Percentiles rank a stretch among this genome's conserved stretches.
Evolutionary conservation across 53 echinoderm and acorn worm genomes (phyloP).

Genomic region (Holothuria scabra): DNA sequence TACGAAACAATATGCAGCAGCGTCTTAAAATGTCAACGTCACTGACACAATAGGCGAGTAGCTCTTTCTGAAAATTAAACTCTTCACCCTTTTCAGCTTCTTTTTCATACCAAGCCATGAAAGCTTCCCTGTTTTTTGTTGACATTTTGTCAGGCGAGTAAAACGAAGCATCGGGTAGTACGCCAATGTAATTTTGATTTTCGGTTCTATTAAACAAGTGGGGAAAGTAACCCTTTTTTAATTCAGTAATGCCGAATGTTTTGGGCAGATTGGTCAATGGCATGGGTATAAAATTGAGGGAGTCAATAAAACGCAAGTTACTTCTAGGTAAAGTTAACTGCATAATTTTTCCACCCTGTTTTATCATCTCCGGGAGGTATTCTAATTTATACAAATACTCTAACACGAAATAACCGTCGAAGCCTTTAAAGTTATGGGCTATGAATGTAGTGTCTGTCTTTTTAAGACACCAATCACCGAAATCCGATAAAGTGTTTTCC

Average conservation of each 20-base stretch:
- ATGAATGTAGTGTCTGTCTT: constrained; percentile 21
- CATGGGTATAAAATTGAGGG: constrained; percentile 56
- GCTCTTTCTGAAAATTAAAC: constrained; percentile 42
- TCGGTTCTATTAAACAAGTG: constrained; percentile 38
- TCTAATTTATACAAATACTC: constrained; percentile 34
- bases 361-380: constrained; percentile 17
- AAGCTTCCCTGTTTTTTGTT: constrained; percentile 18
- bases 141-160: constrained; percentile 42
- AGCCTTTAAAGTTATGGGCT: constrained; percentile 49
- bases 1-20: constrained; percentile 38
- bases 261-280: constrained; percentile 46
- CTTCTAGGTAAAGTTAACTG: constrained; percentile 13
- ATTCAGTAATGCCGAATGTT: constrained; percentile 48
- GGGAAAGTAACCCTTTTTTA: constrained; percentile 53
- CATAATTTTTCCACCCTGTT: constrained; percentile 42
- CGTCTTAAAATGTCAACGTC: no score
- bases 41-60: constrained; percentile 46
- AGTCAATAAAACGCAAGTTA: constrained; percentile 43
- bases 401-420: constrained; percentile 35
- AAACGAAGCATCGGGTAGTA: constrained; percentile 35
- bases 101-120: constrained; percentile 42
- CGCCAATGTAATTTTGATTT: constrained; percentile 44
- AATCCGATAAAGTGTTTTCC: constrained; percentile 2
- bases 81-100: constrained; percentile 10
- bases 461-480: constrained; percentile 33